Percentiles rank a stretch among this genome's conserved stretches.
These are phyloP conservation scores for Thalassaphorura encarpata DNA, from an alignment of 1,140 invertebrate species.

Conservation along the genomic window DNA sequence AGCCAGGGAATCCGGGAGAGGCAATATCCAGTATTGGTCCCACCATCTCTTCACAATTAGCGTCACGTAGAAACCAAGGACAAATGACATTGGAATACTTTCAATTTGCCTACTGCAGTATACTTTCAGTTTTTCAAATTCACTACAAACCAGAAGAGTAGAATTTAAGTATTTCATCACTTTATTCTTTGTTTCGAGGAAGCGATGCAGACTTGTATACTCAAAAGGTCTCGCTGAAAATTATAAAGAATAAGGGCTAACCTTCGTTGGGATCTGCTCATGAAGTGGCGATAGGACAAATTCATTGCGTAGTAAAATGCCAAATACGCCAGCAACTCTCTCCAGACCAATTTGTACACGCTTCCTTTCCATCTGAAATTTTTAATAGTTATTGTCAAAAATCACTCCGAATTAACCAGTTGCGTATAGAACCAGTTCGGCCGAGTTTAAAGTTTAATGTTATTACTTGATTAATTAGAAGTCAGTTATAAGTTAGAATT, in stretches of 20 bases:
- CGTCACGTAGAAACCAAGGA: slow-evolving; percentile 86
- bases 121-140: slow-evolving; percentile 65
- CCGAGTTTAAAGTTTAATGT: no score
- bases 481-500: no score
- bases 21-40: slow-evolving; percentile 79
- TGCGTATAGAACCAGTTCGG: no score
- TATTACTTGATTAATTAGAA: no score
- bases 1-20: slow-evolving; percentile 81
- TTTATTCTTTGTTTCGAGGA: no score
- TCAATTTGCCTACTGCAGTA: slow-evolving; percentile 72
- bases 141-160: slow-evolving; percentile 57
- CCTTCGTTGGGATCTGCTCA: slow-evolving; percentile 71
- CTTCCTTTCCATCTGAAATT: slow-evolving; percentile 81
- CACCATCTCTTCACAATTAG: slow-evolving; percentile 85
- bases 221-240: no score
- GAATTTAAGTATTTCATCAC: no score
- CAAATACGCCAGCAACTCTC: slow-evolving; percentile 81
- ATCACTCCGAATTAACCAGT: no score
- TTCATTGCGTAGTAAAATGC: slow-evolving; percentile 77
- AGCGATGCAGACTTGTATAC: no score
- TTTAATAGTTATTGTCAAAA: no score
- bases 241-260: slow-evolving; percentile 39
- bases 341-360: slow-evolving; percentile 95
- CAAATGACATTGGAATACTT: slow-evolving; percentile 84
- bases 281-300: slow-evolving; percentile 72